These are phyloP conservation scores for Oryzias melastigma DNA, from an alignment of 2,113 vertebrate genomes.

Conservation along the genomic window DNA sequence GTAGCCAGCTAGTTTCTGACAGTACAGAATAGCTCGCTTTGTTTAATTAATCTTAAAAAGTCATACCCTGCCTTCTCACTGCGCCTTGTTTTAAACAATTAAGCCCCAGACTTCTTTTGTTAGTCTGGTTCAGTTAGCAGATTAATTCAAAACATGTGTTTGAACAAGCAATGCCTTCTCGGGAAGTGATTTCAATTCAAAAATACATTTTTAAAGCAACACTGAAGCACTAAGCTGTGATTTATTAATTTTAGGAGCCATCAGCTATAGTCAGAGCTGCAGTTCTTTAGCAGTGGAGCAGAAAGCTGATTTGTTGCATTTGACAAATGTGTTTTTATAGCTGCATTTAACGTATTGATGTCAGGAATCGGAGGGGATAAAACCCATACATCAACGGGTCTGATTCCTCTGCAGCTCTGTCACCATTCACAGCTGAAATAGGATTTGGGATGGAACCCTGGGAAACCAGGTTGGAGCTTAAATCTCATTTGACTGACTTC, in stretches of 20 bases:
- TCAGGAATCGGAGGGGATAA: slow-evolving; percentile 31
- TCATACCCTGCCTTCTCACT: no score
- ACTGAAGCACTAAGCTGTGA: background rate
- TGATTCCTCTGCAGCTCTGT: slow-evolving; percentile 29
- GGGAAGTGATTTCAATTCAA: no score
- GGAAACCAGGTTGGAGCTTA: slow-evolving; percentile 42
- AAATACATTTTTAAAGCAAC: no score
- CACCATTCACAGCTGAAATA: slow-evolving; percentile 36
- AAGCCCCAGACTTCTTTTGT: no score
- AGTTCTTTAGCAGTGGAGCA: slow-evolving; percentile 24
- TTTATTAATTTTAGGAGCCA: slow-evolving; percentile 8
- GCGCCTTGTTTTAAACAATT: no score
- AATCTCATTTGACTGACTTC: slow-evolving; percentile 55
- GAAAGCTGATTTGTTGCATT: slow-evolving; percentile 21
- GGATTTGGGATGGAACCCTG: slow-evolving; percentile 39
- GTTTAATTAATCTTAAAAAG: no score
- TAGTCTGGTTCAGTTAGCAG: no score
- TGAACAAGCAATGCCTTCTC: no score
- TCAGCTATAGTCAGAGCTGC: slow-evolving; percentile 2
- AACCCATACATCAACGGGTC: slow-evolving; percentile 39
- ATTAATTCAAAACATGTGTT: no score
- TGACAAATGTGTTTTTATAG: slow-evolving; percentile 41
- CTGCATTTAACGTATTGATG: slow-evolving; percentile 41
- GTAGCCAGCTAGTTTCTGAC: no score
- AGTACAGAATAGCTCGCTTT: no score